Percentiles rank a stretch among this genome's conserved stretches.
Evolutionary conservation across 1,140 invertebrate species (phyloP).

Genomic region (Zaprionus ghesquierei): DNA sequence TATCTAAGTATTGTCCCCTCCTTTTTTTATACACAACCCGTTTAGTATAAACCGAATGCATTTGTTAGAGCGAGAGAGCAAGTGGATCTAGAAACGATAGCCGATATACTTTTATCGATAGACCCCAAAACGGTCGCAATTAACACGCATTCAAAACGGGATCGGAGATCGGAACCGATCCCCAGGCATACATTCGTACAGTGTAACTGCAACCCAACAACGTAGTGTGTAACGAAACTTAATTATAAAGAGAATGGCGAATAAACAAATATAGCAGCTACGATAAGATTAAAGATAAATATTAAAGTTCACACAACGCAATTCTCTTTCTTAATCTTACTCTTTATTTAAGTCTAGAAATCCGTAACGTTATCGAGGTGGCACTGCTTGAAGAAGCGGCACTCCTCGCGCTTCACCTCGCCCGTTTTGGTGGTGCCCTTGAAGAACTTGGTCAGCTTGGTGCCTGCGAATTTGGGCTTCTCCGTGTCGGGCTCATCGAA

Average conservation of each 20-base stretch:
- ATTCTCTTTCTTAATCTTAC: not conserved
- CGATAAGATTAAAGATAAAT: no score
- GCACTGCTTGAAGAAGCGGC: slow-evolving; percentile 85
- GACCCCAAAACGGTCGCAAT: not conserved
- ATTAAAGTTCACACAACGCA: slow-evolving; percentile 12
- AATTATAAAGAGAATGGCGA: slow-evolving; percentile 11
- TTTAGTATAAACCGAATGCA: slow-evolving; percentile 36
- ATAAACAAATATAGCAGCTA: slow-evolving; percentile 15
- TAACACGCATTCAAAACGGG: not conserved
- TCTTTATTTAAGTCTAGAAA: slow-evolving; percentile 41
- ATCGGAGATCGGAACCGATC: slow-evolving; percentile 36
- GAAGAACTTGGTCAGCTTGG: slow-evolving; percentile 86
- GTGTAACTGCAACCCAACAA: slow-evolving; percentile 36
- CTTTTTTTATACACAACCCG: slow-evolving; percentile 39
- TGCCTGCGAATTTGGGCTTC: slow-evolving; percentile 82
- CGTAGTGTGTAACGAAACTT: slow-evolving; percentile 24
- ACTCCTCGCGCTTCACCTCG: slow-evolving; percentile 83
- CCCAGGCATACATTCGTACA: slow-evolving; percentile 63
- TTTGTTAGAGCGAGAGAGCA: slow-evolving; percentile 25
- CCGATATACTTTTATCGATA: not conserved
- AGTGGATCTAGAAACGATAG: not conserved
- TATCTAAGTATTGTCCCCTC: slow-evolving; percentile 30
- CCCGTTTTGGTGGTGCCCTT: slow-evolving; percentile 81
- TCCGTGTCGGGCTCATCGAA: slow-evolving; percentile 86
- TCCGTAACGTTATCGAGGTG: slow-evolving; percentile 81